These are phyloP conservation scores for Nothobranchius kuhntae DNA, from an alignment of 2,113 vertebrate genomes.

Conservation along the genomic window DNA sequence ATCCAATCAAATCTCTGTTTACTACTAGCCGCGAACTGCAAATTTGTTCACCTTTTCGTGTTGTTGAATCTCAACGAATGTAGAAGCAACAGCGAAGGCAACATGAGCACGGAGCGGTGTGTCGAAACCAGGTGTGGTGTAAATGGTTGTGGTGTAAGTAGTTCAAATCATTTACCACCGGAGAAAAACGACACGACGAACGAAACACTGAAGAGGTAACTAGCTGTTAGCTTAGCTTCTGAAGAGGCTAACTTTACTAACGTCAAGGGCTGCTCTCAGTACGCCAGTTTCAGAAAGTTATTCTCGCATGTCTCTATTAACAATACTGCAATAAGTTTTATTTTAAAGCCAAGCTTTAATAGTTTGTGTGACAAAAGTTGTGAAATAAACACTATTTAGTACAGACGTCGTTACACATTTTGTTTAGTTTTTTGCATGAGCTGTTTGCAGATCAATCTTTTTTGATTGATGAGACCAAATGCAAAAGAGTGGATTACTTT, in stretches of 20 bases:
- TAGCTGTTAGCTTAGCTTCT: conserved; percentile 5
- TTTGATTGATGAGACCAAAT: no score
- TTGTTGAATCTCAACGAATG: not conserved
- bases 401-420: no score
- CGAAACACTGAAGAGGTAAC: conserved; percentile 47
- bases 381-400: no score
- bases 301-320: no score
- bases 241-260: not conserved
- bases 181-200: conserved; percentile 28
- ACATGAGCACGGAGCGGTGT: conserved; percentile 39
- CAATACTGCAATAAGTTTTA: no score
- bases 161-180: conserved; percentile 19
- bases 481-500: no score
- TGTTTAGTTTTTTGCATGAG: no score
- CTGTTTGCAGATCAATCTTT: no score
- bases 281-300: no score
- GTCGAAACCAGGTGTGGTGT: not conserved
- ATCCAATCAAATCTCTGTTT: conserved; percentile 51
- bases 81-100: conserved; percentile 5
- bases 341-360: no score
- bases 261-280: no score
- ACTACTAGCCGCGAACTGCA: conserved; percentile 38
- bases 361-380: no score
- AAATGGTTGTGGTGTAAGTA: not conserved
- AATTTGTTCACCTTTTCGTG: conserved; percentile 10